phyloP scores from a whole-genome alignment of 2,113 vertebrate species.

The Shinisaurus crocodilurus region DNA sequence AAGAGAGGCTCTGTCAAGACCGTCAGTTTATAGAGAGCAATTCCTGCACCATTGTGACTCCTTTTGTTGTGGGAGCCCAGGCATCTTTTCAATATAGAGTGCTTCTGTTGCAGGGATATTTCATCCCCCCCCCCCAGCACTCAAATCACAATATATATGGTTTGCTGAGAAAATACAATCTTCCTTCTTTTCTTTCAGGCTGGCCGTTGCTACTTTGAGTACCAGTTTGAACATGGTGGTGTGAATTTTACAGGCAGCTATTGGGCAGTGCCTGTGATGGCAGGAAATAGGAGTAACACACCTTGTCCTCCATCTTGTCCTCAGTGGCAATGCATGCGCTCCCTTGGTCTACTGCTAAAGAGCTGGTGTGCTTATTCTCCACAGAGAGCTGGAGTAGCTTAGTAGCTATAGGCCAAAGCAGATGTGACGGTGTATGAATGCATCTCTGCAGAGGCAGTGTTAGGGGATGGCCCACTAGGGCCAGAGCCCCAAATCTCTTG shows the following conservation, averaged over 20 bases:
- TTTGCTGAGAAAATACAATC: not conserved
- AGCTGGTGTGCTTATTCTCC: not conserved
- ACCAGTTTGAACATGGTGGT: not conserved
- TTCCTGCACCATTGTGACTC: conserved; percentile 11
- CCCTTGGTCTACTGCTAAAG: too few relatives aligned
- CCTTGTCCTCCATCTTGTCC: too few relatives aligned
- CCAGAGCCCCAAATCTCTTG: too few relatives aligned
- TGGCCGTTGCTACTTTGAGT: not conserved
- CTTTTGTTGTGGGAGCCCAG: conserved; percentile 15
- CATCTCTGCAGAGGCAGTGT: too few relatives aligned
- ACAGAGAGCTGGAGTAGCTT: not conserved
- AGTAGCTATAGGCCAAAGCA: not conserved
- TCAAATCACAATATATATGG: not conserved
- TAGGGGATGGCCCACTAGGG: too few relatives aligned
- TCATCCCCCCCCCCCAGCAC: not conserved
- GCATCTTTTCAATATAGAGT: not conserved
- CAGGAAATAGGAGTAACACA: not conserved
- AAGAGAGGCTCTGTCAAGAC: conserved; percentile 13
- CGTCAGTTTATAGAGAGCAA: conserved; percentile 23
- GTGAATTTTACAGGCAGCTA: not conserved
- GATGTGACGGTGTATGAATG: not conserved
- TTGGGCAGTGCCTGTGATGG: not conserved
- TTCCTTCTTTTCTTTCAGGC: not conserved
- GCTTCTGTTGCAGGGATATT: not conserved
- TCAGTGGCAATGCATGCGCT: not conserved